phyloP scores from a whole-genome alignment of 2,888 invertebrate species.

The Drosophila neutralis region DNA sequence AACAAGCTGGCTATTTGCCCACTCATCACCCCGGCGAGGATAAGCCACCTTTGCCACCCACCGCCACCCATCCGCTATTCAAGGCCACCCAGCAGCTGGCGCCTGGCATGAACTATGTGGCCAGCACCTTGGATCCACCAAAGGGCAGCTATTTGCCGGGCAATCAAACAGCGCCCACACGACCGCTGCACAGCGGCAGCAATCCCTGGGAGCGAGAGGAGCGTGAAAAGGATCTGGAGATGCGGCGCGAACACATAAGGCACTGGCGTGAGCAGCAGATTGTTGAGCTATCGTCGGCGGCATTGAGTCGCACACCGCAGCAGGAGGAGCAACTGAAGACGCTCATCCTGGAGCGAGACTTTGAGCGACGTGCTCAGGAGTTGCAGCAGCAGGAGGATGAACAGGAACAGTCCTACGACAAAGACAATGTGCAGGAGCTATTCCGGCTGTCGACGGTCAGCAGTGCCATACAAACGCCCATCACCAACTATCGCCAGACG shows the following conservation, averaged over 20 bases:
- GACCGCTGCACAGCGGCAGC: slow-evolving; percentile 84
- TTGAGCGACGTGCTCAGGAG: slow-evolving; percentile 95
- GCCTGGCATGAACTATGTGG: slow-evolving; percentile 86
- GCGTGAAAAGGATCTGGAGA: slow-evolving; percentile 91
- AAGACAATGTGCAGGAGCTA: slow-evolving; percentile 86
- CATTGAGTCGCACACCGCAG: slow-evolving; percentile 89
- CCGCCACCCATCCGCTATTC: slow-evolving; percentile 90
- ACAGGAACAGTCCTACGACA: slow-evolving; percentile 81
- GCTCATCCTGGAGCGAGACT: slow-evolving; percentile 96
- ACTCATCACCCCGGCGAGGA: slow-evolving; percentile 66
- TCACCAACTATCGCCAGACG: slow-evolving; percentile 84
- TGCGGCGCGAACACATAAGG: slow-evolving; percentile 90
- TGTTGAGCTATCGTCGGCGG: slow-evolving; percentile 89
- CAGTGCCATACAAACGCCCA: slow-evolving; percentile 85
- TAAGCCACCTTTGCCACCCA: slow-evolving; percentile 89
- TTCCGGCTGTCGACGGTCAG: slow-evolving; percentile 84
- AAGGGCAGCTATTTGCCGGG: slow-evolving; percentile 89
- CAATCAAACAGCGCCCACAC: slow-evolving; percentile 34
- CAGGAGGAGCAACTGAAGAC: slow-evolving; percentile 95
- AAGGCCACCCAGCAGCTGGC: slow-evolving; percentile 79
- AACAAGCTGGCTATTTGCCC: slow-evolving; percentile 51
- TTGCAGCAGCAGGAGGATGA: slow-evolving; percentile 89
- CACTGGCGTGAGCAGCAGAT: slow-evolving; percentile 95
- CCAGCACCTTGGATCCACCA: slow-evolving; percentile 90
- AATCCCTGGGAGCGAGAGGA: slow-evolving; percentile 98